A percentile compares a stretch with the other conserved stretches of the same genome.
These are phyloP conservation scores for Conus canariensis DNA, from an alignment of 2,888 invertebrate species.

Conservation along the genomic window DNA sequence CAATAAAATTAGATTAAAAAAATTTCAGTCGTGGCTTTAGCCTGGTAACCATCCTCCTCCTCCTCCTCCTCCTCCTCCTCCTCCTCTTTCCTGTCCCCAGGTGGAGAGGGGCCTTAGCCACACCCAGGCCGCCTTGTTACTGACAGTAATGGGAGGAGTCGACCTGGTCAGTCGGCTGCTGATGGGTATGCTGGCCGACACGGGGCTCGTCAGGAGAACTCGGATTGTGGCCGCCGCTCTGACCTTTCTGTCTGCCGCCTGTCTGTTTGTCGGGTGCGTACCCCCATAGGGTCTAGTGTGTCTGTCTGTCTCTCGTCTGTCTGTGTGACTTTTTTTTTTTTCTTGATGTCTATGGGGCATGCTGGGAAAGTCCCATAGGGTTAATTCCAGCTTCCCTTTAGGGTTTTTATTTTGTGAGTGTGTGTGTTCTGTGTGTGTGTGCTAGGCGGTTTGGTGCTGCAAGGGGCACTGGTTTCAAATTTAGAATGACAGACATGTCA, in stretches of 20 bases:
- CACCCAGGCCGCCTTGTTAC: conserved; percentile 31
- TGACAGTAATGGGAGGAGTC: conserved; percentile 40
- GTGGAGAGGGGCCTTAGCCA: conserved; percentile 20
- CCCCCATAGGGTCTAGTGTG: background rate
- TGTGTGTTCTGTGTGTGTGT: too few relatives aligned
- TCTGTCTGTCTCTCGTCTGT: background rate
- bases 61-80: too few relatives aligned
- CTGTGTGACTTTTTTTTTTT: background rate
- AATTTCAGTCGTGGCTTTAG: too few relatives aligned
- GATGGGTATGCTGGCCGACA: conserved; percentile 44
- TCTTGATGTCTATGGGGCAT: too few relatives aligned
- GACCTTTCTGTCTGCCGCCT: background rate
- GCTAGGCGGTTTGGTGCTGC: too few relatives aligned
- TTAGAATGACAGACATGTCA: too few relatives aligned
- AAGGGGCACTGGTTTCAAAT: too few relatives aligned
- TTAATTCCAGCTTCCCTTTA: too few relatives aligned
- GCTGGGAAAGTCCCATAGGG: too few relatives aligned
- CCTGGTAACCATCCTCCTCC: too few relatives aligned
- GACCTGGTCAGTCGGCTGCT: conserved; percentile 44
- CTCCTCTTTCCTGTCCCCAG: background rate
- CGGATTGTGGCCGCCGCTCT: conserved; percentile 42
- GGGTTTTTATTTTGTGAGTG: too few relatives aligned
- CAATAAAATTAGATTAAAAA: too few relatives aligned
- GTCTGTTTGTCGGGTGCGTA: background rate
- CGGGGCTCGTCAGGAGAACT: conserved; percentile 30